Base-by-base conservation (phyloP, 2,888 invertebrate species). In the Hedya salicella region DNA sequence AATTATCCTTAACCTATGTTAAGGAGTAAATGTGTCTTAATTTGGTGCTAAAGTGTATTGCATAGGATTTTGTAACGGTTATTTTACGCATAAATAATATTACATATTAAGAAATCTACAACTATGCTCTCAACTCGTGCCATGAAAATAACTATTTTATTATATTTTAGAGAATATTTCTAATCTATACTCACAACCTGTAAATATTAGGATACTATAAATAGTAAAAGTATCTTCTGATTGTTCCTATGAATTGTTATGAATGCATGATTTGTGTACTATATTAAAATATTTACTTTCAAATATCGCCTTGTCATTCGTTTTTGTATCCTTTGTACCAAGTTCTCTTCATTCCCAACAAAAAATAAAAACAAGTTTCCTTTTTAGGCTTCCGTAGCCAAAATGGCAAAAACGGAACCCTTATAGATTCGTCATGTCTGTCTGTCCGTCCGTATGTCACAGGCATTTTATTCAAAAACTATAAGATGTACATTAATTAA, bases 121-220 rank as follows among this genome's bases (percentile, higher is more conserved):
- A 46, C 21, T 17, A 64, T 59, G 53, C 60, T 66, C 66, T 66
- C 53, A 60, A 49, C 30, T 54, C 9, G 66, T 66, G 66, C 66
- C 66, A 66, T 66, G 52, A 21, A 59, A 39, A 44, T 60, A 19
- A 46, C 48, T 21, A 19, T 50, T 36, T 46, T 32, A 19, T 16
- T 19, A 25, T 19, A 36, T 11, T 39, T 32, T 49, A 25, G 39
- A 50, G 36, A 54, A 25, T 53, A 19, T 19, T 25, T 42, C 14
- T 36, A 53, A 42, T 44, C n/a, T 59, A 39, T 64, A 36, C 30
- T 64, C 44, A 42, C 57, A 21, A 36, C 1, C 40, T 66, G 66
- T 66, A 66, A 60, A 60, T 62, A 68, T 54, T 60, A 60, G 16
- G 57, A 62, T 66, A 52, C 46, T 16, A 42, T 30, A 17, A 25